Evolutionary conservation across 2,888 invertebrate genomes (phyloP).

Genomic region (Sphaerophoria rueppellii): DNA sequence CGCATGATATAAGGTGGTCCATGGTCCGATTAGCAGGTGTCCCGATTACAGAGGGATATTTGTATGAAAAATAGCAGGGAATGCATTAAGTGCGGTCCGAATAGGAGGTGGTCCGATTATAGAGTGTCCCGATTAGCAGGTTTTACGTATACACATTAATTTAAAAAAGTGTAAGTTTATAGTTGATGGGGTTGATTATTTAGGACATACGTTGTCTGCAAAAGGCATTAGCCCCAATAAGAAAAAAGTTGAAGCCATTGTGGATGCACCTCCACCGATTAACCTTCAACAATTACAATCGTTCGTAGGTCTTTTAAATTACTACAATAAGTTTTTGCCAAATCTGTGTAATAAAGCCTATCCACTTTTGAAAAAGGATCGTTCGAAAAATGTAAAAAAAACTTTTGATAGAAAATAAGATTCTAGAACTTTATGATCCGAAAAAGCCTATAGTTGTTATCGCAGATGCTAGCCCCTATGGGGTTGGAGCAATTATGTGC

Average conservation of each 20-base stretch:
- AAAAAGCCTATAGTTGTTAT: constrained; percentile 25
- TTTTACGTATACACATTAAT: too few species aligned
- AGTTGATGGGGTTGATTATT: too few species aligned
- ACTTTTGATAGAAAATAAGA: constrained; percentile 4
- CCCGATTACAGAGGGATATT: too few species aligned
- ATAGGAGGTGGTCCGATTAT: too few species aligned
- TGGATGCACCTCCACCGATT: neutral
- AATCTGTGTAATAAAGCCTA: constrained; percentile 14
- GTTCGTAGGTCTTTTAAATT: constrained; percentile 23
- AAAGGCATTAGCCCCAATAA: constrained; percentile 8
- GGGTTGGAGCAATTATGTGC: constrained; percentile 19
- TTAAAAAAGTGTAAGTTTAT: too few species aligned
- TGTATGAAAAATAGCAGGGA: too few species aligned
- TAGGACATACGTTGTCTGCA: too few species aligned
- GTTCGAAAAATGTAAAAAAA: constrained; percentile 14
- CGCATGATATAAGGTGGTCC: too few species aligned
- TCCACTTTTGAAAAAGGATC: constrained; percentile 10
- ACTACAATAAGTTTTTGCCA: constrained; percentile 9
- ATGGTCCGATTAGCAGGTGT: too few species aligned
- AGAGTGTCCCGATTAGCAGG: too few species aligned
- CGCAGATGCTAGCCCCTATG: constrained; percentile 42
- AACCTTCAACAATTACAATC: constrained; percentile 35
- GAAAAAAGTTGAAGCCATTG: constrained; percentile 37
- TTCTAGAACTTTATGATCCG: constrained; percentile 43
- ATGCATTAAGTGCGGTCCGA: too few species aligned